Conservation (phyloP, 1,140 invertebrate genomes). For the Prorops nasuta region DNA sequence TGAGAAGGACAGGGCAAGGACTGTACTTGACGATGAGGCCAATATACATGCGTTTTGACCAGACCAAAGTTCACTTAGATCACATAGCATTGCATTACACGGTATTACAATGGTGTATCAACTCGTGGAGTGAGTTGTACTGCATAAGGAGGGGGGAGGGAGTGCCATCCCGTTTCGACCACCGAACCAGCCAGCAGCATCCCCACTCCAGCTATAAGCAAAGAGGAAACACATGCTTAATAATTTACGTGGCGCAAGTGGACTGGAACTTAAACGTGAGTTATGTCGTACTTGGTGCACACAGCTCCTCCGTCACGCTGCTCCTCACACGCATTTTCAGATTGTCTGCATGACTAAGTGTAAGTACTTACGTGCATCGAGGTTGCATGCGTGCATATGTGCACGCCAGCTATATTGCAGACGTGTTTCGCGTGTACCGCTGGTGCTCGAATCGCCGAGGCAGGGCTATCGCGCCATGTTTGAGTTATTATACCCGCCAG, state of each 20-base stretch:
- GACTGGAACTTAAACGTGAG: conserved; percentile 40
- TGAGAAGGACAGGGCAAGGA: conserved; percentile 18
- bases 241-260: conserved; percentile 43
- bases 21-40: conserved; percentile 33
- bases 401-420: too few relatives aligned
- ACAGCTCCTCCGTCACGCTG: too few relatives aligned
- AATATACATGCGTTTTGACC: conserved; percentile 38
- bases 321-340: too few relatives aligned
- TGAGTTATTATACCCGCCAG: too few relatives aligned
- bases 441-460: too few relatives aligned
- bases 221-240: conserved; percentile 40
- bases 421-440: too few relatives aligned
- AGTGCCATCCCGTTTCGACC: neutral
- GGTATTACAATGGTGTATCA: conserved; percentile 28
- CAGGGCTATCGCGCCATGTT: too few relatives aligned
- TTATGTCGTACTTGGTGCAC: conserved; percentile 35
- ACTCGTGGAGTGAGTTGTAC: conserved; percentile 2
- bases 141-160: conserved; percentile 1
- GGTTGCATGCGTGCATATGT: conserved; percentile 9
- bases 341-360: too few relatives aligned
- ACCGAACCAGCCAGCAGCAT: neutral
- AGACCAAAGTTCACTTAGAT: conserved; percentile 37
- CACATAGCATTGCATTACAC: conserved; percentile 33
- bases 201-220: conserved; percentile 17
- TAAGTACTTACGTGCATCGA: too few relatives aligned